These are phyloP conservation scores for Petrophora chlorosata DNA, from an alignment of 2,888 invertebrate genomes.

Conservation along the genomic window DNA sequence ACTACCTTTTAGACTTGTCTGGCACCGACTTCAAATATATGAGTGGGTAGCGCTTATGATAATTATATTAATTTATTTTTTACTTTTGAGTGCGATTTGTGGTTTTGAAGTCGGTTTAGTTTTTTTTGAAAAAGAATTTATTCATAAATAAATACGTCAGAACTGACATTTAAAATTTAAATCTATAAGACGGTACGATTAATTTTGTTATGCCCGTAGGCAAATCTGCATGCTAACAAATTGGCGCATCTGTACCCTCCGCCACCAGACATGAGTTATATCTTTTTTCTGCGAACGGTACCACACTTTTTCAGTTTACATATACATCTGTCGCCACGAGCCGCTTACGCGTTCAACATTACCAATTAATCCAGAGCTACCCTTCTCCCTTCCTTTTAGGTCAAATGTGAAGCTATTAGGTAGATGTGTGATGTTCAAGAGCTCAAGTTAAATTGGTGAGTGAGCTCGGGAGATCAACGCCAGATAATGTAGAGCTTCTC, in stretches of 20 bases:
- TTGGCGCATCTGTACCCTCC: not conserved
- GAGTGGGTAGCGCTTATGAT: no score
- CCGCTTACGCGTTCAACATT: constrained; percentile 56
- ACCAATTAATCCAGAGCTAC: constrained; percentile 53
- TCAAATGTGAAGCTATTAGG: not conserved
- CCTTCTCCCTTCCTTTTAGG: constrained; percentile 28
- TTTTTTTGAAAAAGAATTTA: no score
- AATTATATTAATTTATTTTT: no score
- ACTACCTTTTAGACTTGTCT: no score
- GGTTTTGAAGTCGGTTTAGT: no score
- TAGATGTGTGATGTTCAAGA: constrained; percentile 31
- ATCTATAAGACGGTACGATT: no score
- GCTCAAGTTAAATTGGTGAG: constrained; percentile 51
- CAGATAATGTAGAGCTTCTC: constrained; percentile 9
- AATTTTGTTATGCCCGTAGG: constrained; percentile 2
- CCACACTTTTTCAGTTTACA: constrained; percentile 70
- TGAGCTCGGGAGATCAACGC: not conserved
- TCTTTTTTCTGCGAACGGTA: constrained; percentile 51
- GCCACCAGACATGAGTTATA: not conserved
- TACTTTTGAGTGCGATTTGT: no score
- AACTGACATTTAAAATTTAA: not conserved
- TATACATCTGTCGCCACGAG: constrained; percentile 78
- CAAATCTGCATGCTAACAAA: not conserved
- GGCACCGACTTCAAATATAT: no score
- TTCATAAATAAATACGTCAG: no score